Evolutionary conservation across 1,140 invertebrate genomes (phyloP).

Genomic region (Pantala flavescens): DNA sequence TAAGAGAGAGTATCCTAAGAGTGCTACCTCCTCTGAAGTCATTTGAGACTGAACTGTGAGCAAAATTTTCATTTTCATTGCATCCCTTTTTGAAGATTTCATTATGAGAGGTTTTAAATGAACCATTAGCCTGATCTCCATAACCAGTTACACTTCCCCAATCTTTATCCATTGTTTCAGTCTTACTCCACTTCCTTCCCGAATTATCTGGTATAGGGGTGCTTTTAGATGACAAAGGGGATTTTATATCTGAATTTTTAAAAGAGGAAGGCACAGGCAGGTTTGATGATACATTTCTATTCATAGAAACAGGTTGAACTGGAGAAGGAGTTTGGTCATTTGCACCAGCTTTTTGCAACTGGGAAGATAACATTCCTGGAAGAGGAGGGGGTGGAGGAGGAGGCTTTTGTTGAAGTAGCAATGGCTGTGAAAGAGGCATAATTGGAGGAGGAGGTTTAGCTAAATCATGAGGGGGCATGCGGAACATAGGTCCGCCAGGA

Average conservation of each 20-base stretch:
- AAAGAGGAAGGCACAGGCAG: background rate
- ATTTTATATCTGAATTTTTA: background rate
- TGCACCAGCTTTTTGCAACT: background rate
- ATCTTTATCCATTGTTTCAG: background rate
- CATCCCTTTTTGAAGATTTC: background rate
- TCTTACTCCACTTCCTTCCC: background rate
- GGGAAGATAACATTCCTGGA: background rate
- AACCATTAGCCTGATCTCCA: background rate
- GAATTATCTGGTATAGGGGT: background rate
- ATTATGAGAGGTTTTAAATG: background rate
- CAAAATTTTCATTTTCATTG: background rate
- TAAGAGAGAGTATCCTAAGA: background rate
- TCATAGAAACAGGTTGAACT: background rate
- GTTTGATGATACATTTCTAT: background rate
- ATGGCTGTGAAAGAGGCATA: background rate
- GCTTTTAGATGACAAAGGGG: background rate
- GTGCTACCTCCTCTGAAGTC: background rate
- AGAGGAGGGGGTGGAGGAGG: background rate
- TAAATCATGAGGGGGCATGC: background rate
- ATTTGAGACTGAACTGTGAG: background rate
- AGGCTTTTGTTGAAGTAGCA: background rate
- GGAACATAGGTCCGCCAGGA: background rate
- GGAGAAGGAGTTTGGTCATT: background rate
- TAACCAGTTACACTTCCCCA: background rate
- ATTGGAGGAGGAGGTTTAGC: background rate